A percentile compares a stretch with the other conserved stretches of the same genome.
These are phyloP conservation scores for Tupaia chinensis DNA, from an alignment of 2,113 vertebrate genomes.

Conservation along the genomic window DNA sequence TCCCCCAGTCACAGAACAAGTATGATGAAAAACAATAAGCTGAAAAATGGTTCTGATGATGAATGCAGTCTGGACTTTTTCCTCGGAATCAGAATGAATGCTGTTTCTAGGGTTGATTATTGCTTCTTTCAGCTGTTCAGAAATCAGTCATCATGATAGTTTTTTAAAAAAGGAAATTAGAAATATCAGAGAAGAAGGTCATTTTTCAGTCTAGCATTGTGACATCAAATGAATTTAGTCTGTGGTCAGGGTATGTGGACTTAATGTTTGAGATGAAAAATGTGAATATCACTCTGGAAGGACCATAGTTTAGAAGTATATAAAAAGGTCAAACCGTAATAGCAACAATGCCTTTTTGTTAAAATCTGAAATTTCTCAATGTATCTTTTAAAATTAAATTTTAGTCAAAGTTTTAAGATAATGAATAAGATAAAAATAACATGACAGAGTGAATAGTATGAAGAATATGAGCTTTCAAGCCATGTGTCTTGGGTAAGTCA, in stretches of 20 bases:
- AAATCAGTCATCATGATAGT: not conserved
- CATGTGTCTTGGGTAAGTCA: not conserved
- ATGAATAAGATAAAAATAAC: not conserved
- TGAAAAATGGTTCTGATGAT: not conserved
- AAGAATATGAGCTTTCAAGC: not conserved
- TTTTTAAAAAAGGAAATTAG: constrained; percentile 54
- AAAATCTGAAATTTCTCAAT: not conserved
- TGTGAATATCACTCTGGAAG: not conserved
- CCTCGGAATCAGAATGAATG: not conserved
- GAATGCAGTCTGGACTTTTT: not conserved
- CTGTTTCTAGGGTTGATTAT: constrained; percentile 30
- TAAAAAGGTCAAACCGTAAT: not conserved
- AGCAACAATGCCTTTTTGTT: not conserved
- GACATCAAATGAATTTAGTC: not conserved
- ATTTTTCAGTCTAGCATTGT: constrained; percentile 1
- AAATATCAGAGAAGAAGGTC: not conserved
- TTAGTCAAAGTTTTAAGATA: not conserved
- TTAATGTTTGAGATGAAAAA: not conserved
- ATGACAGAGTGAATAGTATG: not conserved
- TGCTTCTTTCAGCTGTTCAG: constrained; percentile 53
- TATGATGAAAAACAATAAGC: not conserved
- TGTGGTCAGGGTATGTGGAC: not conserved
- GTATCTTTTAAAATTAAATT: constrained; percentile 7
- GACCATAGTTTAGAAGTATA: not conserved
- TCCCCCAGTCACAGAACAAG: not conserved